Evolutionary conservation across 1,140 invertebrate genomes (phyloP).

Genomic region (Gonatopus flavifemur): DNA sequence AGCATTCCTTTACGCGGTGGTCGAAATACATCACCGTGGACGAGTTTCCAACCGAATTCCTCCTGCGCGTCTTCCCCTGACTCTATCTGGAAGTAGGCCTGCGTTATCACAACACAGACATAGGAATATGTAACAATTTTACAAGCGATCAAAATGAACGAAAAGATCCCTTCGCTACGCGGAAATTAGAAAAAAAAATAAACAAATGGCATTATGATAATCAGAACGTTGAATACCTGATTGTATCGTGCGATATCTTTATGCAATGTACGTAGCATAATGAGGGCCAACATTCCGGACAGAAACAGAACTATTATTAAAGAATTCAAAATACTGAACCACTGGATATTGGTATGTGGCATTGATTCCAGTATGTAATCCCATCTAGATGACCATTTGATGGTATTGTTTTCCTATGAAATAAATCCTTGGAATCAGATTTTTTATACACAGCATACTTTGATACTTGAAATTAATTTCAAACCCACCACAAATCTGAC

Average conservation of each 20-base stretch:
- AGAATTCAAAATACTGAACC: slow-evolving; percentile 94
- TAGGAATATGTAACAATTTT: slow-evolving; percentile 30
- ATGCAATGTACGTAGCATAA: slow-evolving; percentile 93
- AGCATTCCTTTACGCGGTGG: slow-evolving; percentile 97
- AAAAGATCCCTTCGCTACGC: slow-evolving; percentile 3
- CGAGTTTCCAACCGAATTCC: slow-evolving; percentile 99
- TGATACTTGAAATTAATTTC: not conserved
- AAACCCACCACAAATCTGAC: slow-evolving; percentile 73
- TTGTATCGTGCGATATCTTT: slow-evolving; percentile 99
- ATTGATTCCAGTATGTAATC: slow-evolving; percentile 99
- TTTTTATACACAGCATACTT: no score
- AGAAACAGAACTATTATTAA: slow-evolving; percentile 86
- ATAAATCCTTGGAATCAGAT: no score
- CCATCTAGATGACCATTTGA: slow-evolving; percentile 99
- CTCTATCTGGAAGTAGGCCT: slow-evolving; percentile 71
- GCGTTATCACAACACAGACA: slow-evolving; percentile 50
- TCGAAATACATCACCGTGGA: slow-evolving; percentile 93
- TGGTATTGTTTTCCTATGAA: slow-evolving; percentile 71
- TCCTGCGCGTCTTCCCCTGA: slow-evolving; percentile 97
- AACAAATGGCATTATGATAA: not conserved
- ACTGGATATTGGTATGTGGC: slow-evolving; percentile 98
- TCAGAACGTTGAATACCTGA: no score
- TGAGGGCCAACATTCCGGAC: slow-evolving; percentile 99
- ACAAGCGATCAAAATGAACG: slow-evolving; percentile 20
- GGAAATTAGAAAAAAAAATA: slow-evolving; percentile 3